Evolutionary conservation across 2,888 invertebrate species (phyloP), one percentile per base, ranked within the genome.

Genomic region (Lottia gigantea): DNA sequence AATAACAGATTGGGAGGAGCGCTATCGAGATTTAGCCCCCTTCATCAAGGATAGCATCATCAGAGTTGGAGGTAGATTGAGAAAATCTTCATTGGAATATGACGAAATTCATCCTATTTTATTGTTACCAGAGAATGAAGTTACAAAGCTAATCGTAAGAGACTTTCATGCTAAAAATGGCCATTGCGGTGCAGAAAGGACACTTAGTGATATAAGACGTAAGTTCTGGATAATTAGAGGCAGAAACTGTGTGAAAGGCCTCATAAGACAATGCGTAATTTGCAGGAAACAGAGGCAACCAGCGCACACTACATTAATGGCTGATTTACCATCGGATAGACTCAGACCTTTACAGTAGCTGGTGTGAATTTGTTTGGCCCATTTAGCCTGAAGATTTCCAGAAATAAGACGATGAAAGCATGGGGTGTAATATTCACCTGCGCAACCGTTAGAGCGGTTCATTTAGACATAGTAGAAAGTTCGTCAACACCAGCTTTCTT

Each of bases 371-470:
- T 66, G 12, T 66, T 66, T 47, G 66, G 66, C n/a, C 66, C 49
- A 1, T 66, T 66, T 26, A 12, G 3, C 1, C 16, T 66, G 14
- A 47, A 66, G 49, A 23, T 47, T 25, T n/a, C 47, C 16, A 66
- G 66, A 66, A 66, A 46, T 16, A 66, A 47, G 16, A 66, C 46
- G 16, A 47, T 15, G 46, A 4, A 47, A 46, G 15, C 31, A 25
- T 66, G 55, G 25, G 25, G 68, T 19, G 68, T 65, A 15, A 23
- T 71, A 12, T 73, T 73, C 23, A 71, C 67, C 2, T 73, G 73
- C 25, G 67, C 65, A 19, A 40, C 16, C 15, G 16, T 40, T 16
- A 14, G 64, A 64, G 16, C 64, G 16, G n/a, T 64, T n/a, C 64
- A 64, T 16, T 16, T 64, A n/a, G 64, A 64, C 11, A 64, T 64